phyloP scores from a whole-genome alignment of 2,797 vertebrate genomes.

The Chlorospingus semifuscus region DNA sequence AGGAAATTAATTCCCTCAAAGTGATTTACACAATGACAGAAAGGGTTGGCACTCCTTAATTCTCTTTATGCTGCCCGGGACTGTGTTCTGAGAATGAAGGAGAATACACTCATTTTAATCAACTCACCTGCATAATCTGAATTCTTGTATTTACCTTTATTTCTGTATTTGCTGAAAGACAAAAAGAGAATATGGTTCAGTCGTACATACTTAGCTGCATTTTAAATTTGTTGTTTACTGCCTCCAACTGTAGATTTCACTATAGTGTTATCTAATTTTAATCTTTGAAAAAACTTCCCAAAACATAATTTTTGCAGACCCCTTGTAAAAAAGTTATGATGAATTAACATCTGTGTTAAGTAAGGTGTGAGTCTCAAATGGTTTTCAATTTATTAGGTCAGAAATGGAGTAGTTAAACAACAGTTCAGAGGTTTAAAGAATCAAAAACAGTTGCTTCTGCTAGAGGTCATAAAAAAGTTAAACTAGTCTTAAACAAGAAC shows the following conservation, averaged over 20 bases:
- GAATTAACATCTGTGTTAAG: background rate
- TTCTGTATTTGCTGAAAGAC: background rate
- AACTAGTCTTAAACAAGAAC: background rate
- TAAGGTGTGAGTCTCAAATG: background rate
- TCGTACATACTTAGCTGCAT: rapidly evolving
- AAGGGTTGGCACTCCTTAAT: background rate
- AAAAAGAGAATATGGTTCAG: background rate
- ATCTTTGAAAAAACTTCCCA: background rate
- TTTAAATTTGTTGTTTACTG: background rate
- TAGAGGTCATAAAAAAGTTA: background rate
- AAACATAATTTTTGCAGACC: background rate
- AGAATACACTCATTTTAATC: background rate
- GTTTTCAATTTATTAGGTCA: background rate
- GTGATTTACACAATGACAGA: background rate
- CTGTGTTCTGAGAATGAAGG: background rate
- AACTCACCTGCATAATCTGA: background rate
- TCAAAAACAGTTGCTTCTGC: background rate
- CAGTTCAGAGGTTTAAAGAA: background rate
- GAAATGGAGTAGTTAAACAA: background rate
- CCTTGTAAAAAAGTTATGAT: background rate
- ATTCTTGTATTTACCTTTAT: background rate
- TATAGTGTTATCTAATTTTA: background rate
- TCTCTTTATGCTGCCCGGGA: background rate
- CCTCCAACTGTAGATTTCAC: background rate
- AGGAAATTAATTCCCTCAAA: background rate